phyloP scores from a whole-genome alignment of 2,797 vertebrate species.

The Geotrypetes seraphini region DNA sequence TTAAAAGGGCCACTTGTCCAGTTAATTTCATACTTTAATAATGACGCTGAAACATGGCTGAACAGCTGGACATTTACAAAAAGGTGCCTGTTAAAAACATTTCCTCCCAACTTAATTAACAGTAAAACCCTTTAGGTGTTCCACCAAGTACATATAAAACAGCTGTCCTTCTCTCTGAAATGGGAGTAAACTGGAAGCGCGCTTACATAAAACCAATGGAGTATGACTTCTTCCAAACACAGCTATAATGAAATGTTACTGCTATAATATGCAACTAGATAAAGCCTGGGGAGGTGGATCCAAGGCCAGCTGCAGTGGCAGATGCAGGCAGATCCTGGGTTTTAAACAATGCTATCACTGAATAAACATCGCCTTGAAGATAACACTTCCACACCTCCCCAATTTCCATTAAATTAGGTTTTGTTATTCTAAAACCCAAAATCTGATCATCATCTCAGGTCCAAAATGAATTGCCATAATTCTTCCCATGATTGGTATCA shows the following conservation, averaged over 20 bases:
- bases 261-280: constrained; percentile 26
- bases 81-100: constrained; percentile 34
- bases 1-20: not conserved
- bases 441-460: constrained; percentile 10
- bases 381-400: constrained; percentile 33
- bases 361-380: constrained; percentile 21
- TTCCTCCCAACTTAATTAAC: constrained; percentile 43
- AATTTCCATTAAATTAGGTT: constrained; percentile 14
- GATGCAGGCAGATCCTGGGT: constrained; percentile 27
- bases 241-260: constrained; percentile 34
- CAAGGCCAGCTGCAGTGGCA: constrained; percentile 43
- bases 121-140: constrained; percentile 31
- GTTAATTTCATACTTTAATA: constrained; percentile 2
- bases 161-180: constrained; percentile 33
- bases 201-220: constrained; percentile 45
- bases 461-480: not conserved
- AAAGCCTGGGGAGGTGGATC: constrained; percentile 20
- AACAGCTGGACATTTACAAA: constrained; percentile 30
- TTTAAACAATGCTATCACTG: constrained; percentile 30
- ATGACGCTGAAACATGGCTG: constrained; percentile 8
- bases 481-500: constrained; percentile 10
- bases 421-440: constrained; percentile 26
- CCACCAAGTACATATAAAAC: constrained; percentile 33
- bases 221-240: constrained; percentile 38
- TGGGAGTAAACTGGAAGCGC: constrained; percentile 33